Conservation (phyloP, 1,140 invertebrate genomes). For the Stenopsyche tienmushanensis region DNA sequence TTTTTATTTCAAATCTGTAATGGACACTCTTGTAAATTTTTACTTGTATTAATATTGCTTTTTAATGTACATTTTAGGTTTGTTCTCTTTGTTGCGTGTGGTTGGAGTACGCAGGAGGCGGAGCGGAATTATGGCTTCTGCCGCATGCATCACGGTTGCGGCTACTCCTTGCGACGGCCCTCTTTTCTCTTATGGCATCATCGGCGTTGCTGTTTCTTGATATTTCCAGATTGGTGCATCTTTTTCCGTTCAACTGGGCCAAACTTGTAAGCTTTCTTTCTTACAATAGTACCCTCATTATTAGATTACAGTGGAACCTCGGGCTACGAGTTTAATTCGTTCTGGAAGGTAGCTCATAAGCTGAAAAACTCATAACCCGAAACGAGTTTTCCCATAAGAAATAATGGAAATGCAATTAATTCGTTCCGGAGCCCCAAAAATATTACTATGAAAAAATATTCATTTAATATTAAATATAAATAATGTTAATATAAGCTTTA, state of each 20-base stretch:
- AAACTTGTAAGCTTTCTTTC: constrained; percentile 71
- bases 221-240: constrained; percentile 75
- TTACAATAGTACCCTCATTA: no score
- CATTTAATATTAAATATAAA: no score
- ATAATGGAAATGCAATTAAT: no score
- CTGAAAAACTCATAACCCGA: no score
- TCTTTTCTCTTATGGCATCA: constrained; percentile 80
- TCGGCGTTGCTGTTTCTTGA: constrained; percentile 79
- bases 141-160: constrained; percentile 61
- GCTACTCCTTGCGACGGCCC: constrained; percentile 76
- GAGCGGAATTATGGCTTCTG: constrained; percentile 46
- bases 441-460: no score
- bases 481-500: no score
- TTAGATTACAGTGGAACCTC: no score
- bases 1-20: no score
- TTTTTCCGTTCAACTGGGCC: constrained; percentile 82
- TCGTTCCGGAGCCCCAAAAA: no score
- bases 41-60: neutral
- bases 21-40: constrained; percentile 10
- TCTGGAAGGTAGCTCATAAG: no score
- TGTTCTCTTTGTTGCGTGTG: constrained; percentile 47
- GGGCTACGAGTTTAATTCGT: no score
- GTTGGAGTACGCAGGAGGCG: constrained; percentile 43
- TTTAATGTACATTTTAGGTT: constrained; percentile 40
- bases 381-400: no score